Percentiles rank a stretch among this genome's conserved stretches.
phyloP scores from a whole-genome alignment of 2,113 vertebrate species.

The Nyctibius bracteatus region DNA sequence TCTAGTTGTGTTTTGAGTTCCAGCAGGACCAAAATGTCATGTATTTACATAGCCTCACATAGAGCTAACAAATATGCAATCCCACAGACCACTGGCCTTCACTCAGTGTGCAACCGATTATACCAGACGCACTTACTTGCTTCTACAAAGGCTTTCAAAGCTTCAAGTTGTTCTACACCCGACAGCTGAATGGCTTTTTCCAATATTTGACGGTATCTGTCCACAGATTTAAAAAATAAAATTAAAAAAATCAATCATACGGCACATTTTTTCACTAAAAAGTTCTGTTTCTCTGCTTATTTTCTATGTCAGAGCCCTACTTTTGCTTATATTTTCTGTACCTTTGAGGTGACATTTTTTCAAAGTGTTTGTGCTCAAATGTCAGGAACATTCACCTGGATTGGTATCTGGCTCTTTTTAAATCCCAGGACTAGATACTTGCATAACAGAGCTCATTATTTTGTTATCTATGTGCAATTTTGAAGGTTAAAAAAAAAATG shows the following conservation, averaged over 20 bases:
- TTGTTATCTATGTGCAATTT: neutral
- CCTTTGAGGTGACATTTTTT: neutral
- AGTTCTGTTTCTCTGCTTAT: neutral
- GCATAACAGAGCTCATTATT: neutral
- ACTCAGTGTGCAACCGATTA: neutral
- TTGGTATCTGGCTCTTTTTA: neutral
- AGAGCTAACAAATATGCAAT: neutral
- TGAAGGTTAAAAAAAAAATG: neutral
- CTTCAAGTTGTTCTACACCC: constrained; percentile 90
- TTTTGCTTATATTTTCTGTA: neutral
- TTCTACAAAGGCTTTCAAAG: constrained; percentile 98
- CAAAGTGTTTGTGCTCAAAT: neutral
- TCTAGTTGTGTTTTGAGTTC: neutral
- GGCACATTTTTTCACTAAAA: neutral
- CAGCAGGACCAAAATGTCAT: neutral
- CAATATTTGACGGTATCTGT: constrained; percentile 93
- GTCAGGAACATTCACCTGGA: neutral
- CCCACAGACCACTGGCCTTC: neutral
- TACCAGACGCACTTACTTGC: constrained; percentile 84
- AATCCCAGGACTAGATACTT: neutral
- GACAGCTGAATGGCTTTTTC: constrained; percentile 93
- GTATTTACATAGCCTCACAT: rapidly evolving
- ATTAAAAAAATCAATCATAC: neutral
- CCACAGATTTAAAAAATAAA: neutral
- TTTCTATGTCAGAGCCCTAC: neutral